Evolutionary conservation across 2,888 invertebrate genomes (phyloP), one percentile per base, ranked within the genome.

Genomic region (Drosophila mayaguana): DNA sequence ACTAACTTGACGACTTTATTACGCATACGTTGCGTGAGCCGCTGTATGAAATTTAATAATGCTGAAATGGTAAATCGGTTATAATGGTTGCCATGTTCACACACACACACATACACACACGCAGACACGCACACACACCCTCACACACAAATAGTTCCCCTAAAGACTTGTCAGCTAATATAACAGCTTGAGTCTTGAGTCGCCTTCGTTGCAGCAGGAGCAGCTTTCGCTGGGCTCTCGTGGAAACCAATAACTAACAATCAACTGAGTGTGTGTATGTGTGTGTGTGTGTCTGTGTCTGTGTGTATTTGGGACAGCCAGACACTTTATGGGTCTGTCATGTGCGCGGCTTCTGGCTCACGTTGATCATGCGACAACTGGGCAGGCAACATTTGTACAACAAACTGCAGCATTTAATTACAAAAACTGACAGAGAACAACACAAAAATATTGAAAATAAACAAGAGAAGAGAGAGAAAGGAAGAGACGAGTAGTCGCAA

Each of bases 221-320:
- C 63, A 63, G 68, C 53, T 46, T 68, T 74, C 40, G 22, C 18
- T 64, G 63, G 55, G 62, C 59, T 64, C 32, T 34, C 50, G 45
- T 69, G 42, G 50, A 75, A 75, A 55, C 78, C 83, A 86, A 89
- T 89, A 90, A 89, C 90, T 89, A 86, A 80, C 84, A 90, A 90
- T 89, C 86, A 84, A 81, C 65, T 72, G 14, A 25, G 40, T 48
- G 20, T 64, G 53, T 53, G 28, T 25, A 32, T 46, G 57, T 36
- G 34, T 25, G 18, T 48, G 18, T 20, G 28, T 56, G 50, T 28
- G 48, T 34, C 0, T 32, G 46, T 53, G 50, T 51, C 55, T 28
- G 36, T 22, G 18, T 46, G 48, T 42, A 48, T 36, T 45, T 51
- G 57, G 51, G 34, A 36, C 25, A 38, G 61, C 55, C 70, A 85